phyloP scores from a whole-genome alignment of 2,888 invertebrate genomes.

The Octonoba sinensis region DNA sequence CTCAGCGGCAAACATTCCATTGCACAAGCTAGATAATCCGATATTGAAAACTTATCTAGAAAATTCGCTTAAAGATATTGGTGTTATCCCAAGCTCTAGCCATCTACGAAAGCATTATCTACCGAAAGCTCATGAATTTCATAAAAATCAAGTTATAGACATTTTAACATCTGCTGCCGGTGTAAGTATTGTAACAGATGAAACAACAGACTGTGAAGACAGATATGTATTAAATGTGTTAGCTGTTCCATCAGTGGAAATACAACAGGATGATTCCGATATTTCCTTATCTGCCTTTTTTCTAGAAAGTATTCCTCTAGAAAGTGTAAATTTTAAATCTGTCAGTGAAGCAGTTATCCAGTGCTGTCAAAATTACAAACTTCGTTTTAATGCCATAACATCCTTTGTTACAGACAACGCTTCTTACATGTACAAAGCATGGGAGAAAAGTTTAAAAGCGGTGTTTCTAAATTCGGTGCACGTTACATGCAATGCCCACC shows the following conservation, averaged over 20 bases:
- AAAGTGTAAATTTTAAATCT: too few species aligned
- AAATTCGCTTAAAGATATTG: slow-evolving; percentile 2
- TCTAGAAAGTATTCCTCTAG: too few species aligned
- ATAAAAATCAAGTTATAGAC: background rate
- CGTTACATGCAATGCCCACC: slow-evolving; percentile 1
- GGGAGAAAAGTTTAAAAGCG: slow-evolving; percentile 5
- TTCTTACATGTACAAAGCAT: slow-evolving; percentile 6
- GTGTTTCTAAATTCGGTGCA: background rate
- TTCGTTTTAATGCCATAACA: too few species aligned
- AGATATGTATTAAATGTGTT: slow-evolving; percentile 10
- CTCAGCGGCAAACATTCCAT: background rate
- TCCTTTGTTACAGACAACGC: slow-evolving; percentile 9
- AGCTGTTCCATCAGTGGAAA: too few species aligned
- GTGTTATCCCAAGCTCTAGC: slow-evolving; percentile 13
- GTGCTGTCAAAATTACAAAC: too few species aligned
- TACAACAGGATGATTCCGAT: too few species aligned
- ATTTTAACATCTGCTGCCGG: background rate
- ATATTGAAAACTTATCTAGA: slow-evolving; percentile 5
- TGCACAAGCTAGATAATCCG: background rate
- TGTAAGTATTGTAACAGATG: background rate
- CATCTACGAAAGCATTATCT: slow-evolving; percentile 2
- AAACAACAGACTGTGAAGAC: slow-evolving; percentile 8
- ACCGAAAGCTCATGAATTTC: background rate
- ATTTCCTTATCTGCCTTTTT: too few species aligned
- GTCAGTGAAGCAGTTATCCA: too few species aligned